These are phyloP conservation scores for Bombus waltoni DNA, from an alignment of 1,140 invertebrate species.

Conservation along the genomic window DNA sequence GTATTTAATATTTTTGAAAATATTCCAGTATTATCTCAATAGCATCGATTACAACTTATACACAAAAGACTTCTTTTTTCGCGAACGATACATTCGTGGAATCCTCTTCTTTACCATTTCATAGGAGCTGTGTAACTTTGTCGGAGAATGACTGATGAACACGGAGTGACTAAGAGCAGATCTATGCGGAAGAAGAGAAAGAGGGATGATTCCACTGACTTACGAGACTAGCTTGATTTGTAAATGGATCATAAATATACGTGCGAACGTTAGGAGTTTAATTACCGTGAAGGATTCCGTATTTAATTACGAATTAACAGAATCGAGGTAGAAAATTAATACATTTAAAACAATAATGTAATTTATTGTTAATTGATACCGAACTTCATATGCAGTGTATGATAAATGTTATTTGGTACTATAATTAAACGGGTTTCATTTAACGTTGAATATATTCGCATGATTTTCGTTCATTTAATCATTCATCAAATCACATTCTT, in stretches of 20 bases:
- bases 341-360: not conserved
- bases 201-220: not conserved
- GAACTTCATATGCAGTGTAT: not conserved
- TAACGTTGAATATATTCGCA: not conserved
- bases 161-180: slow-evolving; percentile 14
- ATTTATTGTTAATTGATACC: not conserved
- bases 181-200: not conserved
- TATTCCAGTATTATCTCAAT: not conserved
- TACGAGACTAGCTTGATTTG: not conserved
- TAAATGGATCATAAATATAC: slow-evolving; percentile 30
- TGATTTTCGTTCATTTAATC: not conserved
- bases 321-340: not conserved
- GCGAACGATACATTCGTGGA: not conserved
- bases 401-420: not conserved
- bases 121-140: not conserved
- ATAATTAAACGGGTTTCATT: not conserved
- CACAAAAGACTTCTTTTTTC: not conserved
- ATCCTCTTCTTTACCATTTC: slow-evolving; percentile 12
- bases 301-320: slow-evolving; percentile 4
- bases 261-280: not conserved
- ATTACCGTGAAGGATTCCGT: not conserved
- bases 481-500: not conserved
- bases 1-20: not conserved
- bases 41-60: not conserved
- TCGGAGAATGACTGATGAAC: slow-evolving; percentile 29